phyloP scores from a whole-genome alignment of 2,888 invertebrate genomes.

The Luperina nickerlii region DNA sequence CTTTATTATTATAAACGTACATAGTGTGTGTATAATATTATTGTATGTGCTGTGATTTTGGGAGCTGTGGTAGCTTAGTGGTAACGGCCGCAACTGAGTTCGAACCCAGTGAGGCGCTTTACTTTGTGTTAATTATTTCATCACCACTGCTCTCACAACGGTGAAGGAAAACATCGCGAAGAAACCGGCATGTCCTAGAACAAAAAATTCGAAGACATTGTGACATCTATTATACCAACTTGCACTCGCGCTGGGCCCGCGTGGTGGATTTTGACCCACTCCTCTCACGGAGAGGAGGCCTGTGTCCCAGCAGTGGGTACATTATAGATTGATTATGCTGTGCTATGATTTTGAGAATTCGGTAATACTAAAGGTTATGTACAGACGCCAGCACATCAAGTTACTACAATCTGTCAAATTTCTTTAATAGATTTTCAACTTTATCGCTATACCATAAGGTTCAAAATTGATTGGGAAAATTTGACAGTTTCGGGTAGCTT shows the following conservation, averaged over 20 bases:
- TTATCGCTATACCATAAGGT: no score
- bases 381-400: no score
- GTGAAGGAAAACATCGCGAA: not conserved
- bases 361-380: not conserved
- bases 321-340: not conserved
- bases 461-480: no score
- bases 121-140: not conserved
- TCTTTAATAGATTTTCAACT: no score
- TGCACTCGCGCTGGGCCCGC: not conserved
- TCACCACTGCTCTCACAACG: not conserved
- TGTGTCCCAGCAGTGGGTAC: not conserved
- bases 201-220: not conserved
- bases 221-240: not conserved
- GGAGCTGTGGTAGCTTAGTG: not conserved
- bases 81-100: not conserved
- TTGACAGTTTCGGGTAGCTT: no score
- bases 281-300: not conserved
- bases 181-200: not conserved
- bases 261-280: not conserved
- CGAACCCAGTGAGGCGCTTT: not conserved
- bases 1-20: conserved; percentile 3
- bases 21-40: not conserved
- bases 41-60: not conserved
- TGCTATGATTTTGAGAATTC: conserved; percentile 1
- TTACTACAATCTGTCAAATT: no score